These are phyloP conservation scores for Atethmia centrago DNA, from an alignment of 2,888 invertebrate species.

Conservation along the genomic window DNA sequence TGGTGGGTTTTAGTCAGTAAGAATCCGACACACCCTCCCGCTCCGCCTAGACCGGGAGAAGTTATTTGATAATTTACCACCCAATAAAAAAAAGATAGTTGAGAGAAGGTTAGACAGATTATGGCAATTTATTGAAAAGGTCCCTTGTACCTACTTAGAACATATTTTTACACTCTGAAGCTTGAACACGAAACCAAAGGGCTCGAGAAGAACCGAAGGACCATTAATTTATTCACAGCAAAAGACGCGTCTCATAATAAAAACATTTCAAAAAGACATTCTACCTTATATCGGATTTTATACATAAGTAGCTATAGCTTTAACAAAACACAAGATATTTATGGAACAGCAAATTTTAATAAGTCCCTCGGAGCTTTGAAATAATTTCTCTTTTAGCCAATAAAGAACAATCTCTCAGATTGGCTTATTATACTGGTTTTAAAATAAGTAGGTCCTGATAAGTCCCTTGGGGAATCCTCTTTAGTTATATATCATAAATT, in stretches of 20 bases:
- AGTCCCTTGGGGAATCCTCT: conserved; percentile 18
- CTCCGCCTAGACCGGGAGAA: too few species aligned
- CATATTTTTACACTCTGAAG: neutral
- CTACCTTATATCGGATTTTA: neutral
- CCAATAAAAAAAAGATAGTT: neutral
- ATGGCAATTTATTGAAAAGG: neutral
- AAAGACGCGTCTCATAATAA: neutral
- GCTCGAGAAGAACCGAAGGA: neutral
- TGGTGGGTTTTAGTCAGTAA: too few species aligned
- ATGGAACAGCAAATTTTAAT: conserved; percentile 39
- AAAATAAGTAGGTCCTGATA: conserved; percentile 36
- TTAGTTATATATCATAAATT: neutral
- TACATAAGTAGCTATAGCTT: conserved; percentile 1
- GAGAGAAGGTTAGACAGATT: neutral
- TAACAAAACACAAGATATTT: conserved; percentile 15
- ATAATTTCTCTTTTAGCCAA: conserved; percentile 10
- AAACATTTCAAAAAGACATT: neutral
- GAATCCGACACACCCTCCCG: too few species aligned
- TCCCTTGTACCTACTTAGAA: neutral
- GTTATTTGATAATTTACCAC: too few species aligned
- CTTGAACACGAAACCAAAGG: neutral
- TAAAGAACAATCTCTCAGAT: conserved; percentile 22
- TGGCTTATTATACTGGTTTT: conserved; percentile 43
- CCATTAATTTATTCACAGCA: neutral
- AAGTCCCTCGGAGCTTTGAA: conserved; percentile 37